Evolutionary conservation across 2,888 invertebrate species (phyloP).

Genomic region (Callyntrura sp.): DNA sequence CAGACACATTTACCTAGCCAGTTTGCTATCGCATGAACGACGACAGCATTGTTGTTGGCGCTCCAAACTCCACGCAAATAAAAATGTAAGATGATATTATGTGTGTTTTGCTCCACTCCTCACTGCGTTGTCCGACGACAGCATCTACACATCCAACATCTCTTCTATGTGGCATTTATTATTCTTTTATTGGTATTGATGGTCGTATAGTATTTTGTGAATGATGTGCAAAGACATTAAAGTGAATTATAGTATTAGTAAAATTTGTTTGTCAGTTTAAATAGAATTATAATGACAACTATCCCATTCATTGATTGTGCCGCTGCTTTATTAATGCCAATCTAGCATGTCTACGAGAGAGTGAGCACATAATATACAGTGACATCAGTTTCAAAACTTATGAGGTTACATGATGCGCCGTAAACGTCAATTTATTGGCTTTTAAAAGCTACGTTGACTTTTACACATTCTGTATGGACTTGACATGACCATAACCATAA

Average conservation of each 20-base stretch:
- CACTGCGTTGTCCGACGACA: neutral
- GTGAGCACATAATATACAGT: too few species aligned
- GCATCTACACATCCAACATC: neutral
- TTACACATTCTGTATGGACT: too few species aligned
- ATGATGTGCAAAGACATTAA: neutral
- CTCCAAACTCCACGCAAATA: too few species aligned
- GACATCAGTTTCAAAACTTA: too few species aligned
- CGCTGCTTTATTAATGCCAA: too few species aligned
- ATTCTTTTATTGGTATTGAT: neutral
- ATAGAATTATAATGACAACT: slow-evolving; percentile 23
- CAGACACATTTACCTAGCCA: slow-evolving; percentile 1
- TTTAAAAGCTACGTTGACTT: neutral
- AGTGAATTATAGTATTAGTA: neutral
- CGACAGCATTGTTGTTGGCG: neutral
- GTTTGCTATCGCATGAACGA: neutral
- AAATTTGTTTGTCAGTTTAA: slow-evolving; percentile 14
- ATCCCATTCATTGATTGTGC: too few species aligned
- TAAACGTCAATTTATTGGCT: neutral
- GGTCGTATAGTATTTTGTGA: neutral
- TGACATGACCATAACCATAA: neutral
- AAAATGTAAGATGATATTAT: neutral
- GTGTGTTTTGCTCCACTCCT: neutral
- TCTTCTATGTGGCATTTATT: neutral
- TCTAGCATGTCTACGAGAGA: too few species aligned
- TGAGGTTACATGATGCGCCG: neutral